Base-by-base conservation (phyloP, 2,113 vertebrate genomes). In the Upupa epops region DNA sequence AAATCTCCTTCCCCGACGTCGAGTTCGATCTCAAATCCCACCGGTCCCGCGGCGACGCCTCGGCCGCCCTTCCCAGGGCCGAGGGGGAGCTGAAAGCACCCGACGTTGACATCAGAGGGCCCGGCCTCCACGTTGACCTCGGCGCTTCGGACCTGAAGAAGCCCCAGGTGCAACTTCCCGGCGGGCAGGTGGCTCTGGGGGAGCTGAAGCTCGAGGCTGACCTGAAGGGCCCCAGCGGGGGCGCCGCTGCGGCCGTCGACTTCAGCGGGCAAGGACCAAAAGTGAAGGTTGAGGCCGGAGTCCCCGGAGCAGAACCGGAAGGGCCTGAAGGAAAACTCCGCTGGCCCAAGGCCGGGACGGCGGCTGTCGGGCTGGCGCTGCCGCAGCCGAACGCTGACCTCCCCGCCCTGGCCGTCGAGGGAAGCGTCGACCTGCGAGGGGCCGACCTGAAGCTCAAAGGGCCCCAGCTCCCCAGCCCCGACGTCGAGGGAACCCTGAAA, bases 111-210 rank as follows among this genome's bases (percentile, higher is more conserved):
- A 15, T 66, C 64, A 66, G 46, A 17, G 63, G 90, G 94, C 11
- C 90, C 96, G 64, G 88, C 9, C 75, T 96, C 77, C 49, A 42
- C 28, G 49, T 96, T 75, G 87, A 82, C 3, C 17, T 98, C 3
- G 97, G 98, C 85, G 97, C 95, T 31, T 54, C 97, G 4, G 98
- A 98, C 82, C 55, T 97, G 61, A 98, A 97, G 86, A 88, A 96
- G 45, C 86, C 98, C 0, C 97, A 98, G 65, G 56, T 98, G 42
- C 97, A 98, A 79, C 55, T 97, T 28, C 92, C 97, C 0, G 6
- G 92, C 4, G 85, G 68, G 22, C 91, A 91, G 52, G 29, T 97
- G 34, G 96, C 95, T 2, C 5, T 92, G 1, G 96, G 97, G 10
- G 96, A 96, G 3, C 55, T 96, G 58, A 97, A 97, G 21, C 3